Percentiles rank a stretch among this genome's conserved stretches.
Evolutionary conservation across 2,888 invertebrate species (phyloP).

Genomic region (Drosophila subquinaria): DNA sequence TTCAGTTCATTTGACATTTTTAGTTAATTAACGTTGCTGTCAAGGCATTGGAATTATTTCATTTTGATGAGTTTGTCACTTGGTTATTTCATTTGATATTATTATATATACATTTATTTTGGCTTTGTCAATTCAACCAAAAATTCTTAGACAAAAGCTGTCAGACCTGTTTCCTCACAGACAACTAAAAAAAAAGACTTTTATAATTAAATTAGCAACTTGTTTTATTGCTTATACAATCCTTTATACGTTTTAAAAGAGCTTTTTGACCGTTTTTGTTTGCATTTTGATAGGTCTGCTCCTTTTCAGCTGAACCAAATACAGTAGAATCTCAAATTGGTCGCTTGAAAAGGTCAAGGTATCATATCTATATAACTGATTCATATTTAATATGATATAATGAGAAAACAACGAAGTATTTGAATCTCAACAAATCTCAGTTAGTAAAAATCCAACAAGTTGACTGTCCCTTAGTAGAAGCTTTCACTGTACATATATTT

Average conservation of each 20-base stretch:
- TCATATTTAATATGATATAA: too few species aligned
- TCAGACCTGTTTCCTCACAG: conserved; percentile 55
- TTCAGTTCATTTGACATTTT: conserved; percentile 46
- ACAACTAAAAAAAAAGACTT: conserved; percentile 20
- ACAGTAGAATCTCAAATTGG: background rate
- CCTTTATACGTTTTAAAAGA: conserved; percentile 18
- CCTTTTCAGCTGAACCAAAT: background rate
- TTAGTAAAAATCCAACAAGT: too few species aligned
- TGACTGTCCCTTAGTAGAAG: background rate
- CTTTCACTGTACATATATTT: conserved; percentile 1
- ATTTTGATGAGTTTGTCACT: conserved; percentile 37
- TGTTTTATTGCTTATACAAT: conserved; percentile 43
- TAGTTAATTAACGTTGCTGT: conserved; percentile 49
- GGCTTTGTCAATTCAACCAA: conserved; percentile 21
- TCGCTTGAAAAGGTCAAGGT: conserved; percentile 1
- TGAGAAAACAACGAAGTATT: too few species aligned
- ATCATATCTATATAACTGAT: background rate
- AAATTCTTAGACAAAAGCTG: conserved; percentile 61
- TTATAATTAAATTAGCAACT: conserved; percentile 66
- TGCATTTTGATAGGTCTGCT: background rate
- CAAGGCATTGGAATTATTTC: conserved; percentile 37
- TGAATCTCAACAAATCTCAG: too few species aligned
- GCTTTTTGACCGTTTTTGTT: background rate
- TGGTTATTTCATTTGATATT: conserved; percentile 1
- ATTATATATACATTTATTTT: conserved; percentile 13